Percentiles rank a stretch among this genome's conserved stretches.
Conservation (phyloP, 2,113 vertebrate genomes). For the Hassar affinis region DNA sequence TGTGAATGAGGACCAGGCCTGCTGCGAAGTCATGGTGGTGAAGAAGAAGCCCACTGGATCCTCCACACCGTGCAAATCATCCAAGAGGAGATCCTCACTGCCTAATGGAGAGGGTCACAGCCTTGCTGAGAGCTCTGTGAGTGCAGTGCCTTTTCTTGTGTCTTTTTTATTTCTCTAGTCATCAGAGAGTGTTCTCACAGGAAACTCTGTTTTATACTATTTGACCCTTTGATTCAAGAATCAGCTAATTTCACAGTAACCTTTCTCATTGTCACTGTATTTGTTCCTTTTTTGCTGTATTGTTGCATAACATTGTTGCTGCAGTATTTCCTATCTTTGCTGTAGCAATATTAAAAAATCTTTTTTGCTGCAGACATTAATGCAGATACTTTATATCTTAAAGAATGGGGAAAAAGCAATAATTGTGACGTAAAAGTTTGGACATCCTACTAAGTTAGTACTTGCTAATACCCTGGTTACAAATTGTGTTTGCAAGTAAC, state of each 20-base stretch:
- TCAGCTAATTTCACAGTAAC: neutral
- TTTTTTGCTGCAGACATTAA: neutral
- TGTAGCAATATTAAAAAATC: neutral
- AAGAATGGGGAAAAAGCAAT: neutral
- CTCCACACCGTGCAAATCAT: conserved; percentile 77
- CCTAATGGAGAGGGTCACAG: conserved; percentile 89
- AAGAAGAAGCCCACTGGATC: conserved; percentile 77
- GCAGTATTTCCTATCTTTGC: neutral
- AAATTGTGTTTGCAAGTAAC: neutral
- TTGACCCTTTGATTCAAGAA: neutral
- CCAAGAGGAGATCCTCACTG: conserved; percentile 85
- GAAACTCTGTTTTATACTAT: neutral
- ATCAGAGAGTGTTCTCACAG: neutral
- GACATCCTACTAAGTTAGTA: neutral
- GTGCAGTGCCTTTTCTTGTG: conserved; percentile 42
- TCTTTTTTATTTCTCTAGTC: neutral
- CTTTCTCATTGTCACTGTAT: neutral
- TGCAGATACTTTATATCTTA: neutral
- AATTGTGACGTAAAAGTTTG: neutral
- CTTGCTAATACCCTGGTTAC: neutral
- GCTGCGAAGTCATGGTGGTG: conserved; percentile 87
- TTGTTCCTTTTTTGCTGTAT: neutral
- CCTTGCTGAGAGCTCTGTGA: conserved; percentile 79
- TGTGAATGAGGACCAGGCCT: conserved; percentile 95
- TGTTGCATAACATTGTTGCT: neutral